phyloP scores from a whole-genome alignment of 2,113 vertebrate species.

The Odontesthes bonariensis region DNA sequence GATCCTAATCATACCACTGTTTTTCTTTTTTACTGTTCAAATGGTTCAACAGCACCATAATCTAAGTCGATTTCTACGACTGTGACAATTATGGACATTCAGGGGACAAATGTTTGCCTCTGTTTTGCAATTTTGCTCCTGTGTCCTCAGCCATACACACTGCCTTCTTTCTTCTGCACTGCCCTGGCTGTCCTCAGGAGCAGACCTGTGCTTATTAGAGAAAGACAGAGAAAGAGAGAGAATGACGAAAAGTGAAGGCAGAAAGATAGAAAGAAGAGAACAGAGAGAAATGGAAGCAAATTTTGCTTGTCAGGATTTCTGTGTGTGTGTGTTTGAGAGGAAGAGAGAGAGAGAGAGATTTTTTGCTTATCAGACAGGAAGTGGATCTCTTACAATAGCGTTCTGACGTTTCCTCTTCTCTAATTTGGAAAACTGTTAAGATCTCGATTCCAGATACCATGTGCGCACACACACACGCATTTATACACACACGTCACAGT shows the following conservation, averaged over 20 bases:
- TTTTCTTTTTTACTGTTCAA: neutral
- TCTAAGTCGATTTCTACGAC: constrained; percentile 6
- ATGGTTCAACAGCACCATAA: constrained; percentile 8
- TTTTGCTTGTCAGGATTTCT: constrained; percentile 76
- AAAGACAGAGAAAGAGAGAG: constrained; percentile 54
- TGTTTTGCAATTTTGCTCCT: constrained; percentile 39
- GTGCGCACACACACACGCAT: constrained; percentile 24
- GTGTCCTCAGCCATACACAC: constrained; percentile 16
- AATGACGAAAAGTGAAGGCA: constrained; percentile 51
- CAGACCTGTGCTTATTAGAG: constrained; percentile 68
- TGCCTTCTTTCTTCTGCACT: constrained; percentile 47
- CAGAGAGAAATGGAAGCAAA: constrained; percentile 59
- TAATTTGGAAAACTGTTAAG: constrained; percentile 81
- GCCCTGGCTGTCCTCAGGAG: constrained; percentile 54
- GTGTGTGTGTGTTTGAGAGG: constrained; percentile 21
- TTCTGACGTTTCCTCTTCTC: constrained; percentile 76
- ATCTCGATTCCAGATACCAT: constrained; percentile 79
- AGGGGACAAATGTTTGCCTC: neutral
- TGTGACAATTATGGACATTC: constrained; percentile 12
- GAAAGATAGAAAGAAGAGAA: constrained; percentile 57
- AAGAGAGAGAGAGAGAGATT: constrained; percentile 61
- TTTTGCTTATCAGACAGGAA: constrained; percentile 84
- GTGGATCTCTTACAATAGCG: constrained; percentile 83
- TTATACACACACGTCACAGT: constrained; percentile 70
- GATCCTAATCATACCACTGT: too few species aligned